phyloP scores from a whole-genome alignment of 1,140 invertebrate species.

The Armadillidium nasatum region DNA sequence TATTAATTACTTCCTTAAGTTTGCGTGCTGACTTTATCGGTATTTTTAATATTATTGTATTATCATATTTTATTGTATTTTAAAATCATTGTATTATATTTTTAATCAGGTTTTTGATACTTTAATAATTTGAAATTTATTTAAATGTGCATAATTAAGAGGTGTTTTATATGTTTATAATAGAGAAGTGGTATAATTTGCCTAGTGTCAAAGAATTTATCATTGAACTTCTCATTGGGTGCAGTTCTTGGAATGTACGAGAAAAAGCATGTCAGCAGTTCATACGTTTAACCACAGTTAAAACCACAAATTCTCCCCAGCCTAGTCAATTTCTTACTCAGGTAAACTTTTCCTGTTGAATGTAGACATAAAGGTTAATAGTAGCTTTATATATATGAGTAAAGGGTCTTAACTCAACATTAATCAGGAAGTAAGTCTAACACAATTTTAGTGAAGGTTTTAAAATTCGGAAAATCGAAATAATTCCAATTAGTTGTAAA shows the following conservation, averaged over 20 bases:
- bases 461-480: too few species aligned
- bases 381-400: too few species aligned
- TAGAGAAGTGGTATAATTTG: constrained; percentile 53
- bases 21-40: constrained; percentile 48
- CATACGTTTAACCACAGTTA: constrained; percentile 49
- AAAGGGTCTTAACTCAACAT: too few species aligned
- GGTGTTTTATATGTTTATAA: too few species aligned
- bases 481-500: too few species aligned
- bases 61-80: too few species aligned
- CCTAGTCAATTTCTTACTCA: constrained; percentile 40
- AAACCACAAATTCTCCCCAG: constrained; percentile 27
- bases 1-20: constrained; percentile 54
- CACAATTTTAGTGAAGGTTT: too few species aligned
- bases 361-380: too few species aligned
- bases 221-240: constrained; percentile 56
- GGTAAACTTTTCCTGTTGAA: constrained; percentile 20
- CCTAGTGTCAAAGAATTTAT: constrained; percentile 54
- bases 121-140: too few species aligned
- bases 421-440: too few species aligned
- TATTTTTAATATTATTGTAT: too few species aligned
- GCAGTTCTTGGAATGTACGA: constrained; percentile 51
- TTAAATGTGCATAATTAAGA: too few species aligned
- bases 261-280: constrained; percentile 53
- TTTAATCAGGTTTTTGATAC: background rate
- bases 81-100: background rate